Percentiles rank a stretch among this genome's conserved stretches.
These are phyloP conservation scores for Macrochelys suwanniensis DNA, from an alignment of 2,797 vertebrate genomes.

Conservation along the genomic window DNA sequence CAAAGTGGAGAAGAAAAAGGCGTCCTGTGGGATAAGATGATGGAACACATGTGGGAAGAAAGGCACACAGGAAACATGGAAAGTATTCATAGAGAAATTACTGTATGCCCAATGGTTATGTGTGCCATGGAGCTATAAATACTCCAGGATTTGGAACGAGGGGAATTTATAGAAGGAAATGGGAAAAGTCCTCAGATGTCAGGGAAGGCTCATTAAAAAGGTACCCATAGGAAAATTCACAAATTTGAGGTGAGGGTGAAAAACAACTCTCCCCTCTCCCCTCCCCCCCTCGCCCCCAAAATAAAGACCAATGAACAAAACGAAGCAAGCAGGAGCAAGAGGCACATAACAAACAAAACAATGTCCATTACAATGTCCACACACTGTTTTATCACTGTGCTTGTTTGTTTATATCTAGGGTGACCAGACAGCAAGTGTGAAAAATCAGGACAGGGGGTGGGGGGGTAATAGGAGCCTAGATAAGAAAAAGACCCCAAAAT, in stretches of 20 bases:
- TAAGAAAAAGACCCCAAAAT: too few relatives aligned
- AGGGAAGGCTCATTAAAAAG: conserved; percentile 31
- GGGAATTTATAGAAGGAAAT: conserved; percentile 42
- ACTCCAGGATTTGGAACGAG: conserved; percentile 47
- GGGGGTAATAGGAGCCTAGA: too few relatives aligned
- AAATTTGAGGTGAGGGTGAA: not conserved
- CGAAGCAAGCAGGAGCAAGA: not conserved
- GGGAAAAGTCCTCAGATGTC: conserved; percentile 30
- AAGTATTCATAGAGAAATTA: conserved; percentile 72
- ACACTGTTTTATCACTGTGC: accelerated
- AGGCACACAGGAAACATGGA: conserved; percentile 60
- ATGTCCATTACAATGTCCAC: not conserved
- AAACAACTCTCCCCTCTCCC: not conserved
- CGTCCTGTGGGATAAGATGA: conserved; percentile 55
- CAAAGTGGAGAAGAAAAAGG: conserved; percentile 54
- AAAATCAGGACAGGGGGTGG: too few relatives aligned
- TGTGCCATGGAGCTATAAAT: conserved; percentile 62
- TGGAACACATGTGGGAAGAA: conserved; percentile 60
- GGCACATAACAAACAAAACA: not conserved
- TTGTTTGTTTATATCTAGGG: not conserved
- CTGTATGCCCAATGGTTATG: conserved; percentile 56
- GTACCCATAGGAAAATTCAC: not conserved
- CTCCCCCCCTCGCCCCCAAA: too few relatives aligned
- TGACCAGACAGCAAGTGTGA: too few relatives aligned
- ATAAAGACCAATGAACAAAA: not conserved